These are phyloP conservation scores for Corythornis cristatus DNA, from an alignment of 2,113 vertebrate species.

Conservation along the genomic window DNA sequence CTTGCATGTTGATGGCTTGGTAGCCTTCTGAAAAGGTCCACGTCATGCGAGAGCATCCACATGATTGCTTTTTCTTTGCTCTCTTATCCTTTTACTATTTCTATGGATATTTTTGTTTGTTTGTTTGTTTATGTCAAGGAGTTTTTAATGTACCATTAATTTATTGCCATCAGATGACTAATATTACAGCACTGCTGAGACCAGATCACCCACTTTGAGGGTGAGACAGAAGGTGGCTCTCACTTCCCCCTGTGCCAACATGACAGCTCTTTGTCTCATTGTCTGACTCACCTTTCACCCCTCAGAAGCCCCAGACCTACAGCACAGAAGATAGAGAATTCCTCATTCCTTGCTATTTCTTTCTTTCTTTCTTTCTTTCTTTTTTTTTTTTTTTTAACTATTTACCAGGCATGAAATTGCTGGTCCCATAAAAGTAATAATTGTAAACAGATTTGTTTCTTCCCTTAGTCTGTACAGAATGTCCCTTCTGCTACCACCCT, in stretches of 20 bases:
- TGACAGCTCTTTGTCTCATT: constrained; percentile 25
- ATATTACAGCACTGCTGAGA: not conserved
- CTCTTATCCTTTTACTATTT: not conserved
- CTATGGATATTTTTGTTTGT: not conserved
- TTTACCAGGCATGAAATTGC: not conserved
- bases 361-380: not conserved
- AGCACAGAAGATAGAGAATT: constrained; percentile 1
- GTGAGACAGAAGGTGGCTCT: constrained; percentile 16
- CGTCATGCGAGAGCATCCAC: not conserved
- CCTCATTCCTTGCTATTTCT: not conserved
- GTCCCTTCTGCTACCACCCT: not conserved
- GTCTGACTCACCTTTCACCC: constrained; percentile 34
- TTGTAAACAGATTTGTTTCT: constrained; percentile 1
- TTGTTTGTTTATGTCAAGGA: not conserved
- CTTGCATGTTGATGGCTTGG: not conserved
- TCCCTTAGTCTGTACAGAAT: not conserved
- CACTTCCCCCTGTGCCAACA: fast-evolving
- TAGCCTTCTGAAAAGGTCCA: not conserved
- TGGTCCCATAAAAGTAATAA: not conserved
- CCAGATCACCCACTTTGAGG: constrained; percentile 56
- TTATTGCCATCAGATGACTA: constrained; percentile 4
- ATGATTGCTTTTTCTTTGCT: not conserved
- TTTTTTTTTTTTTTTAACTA: not conserved
- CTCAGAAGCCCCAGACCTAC: constrained; percentile 24
- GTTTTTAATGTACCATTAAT: not conserved